A percentile compares a stretch with the other conserved stretches of the same genome.
Conservation (phyloP, 2,113 vertebrate species). For the Grammomys surdaster region DNA sequence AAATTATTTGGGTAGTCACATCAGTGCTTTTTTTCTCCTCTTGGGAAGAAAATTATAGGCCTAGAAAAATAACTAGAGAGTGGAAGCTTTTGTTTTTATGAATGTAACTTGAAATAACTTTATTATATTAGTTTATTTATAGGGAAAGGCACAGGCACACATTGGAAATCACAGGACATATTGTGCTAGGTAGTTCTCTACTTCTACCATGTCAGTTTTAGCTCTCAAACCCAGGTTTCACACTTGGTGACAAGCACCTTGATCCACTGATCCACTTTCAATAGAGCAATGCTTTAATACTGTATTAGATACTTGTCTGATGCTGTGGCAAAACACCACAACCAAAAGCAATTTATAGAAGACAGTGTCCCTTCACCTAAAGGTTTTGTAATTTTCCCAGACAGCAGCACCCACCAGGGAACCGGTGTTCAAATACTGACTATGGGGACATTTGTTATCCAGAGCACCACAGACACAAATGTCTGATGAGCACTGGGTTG, state of each 20-base stretch:
- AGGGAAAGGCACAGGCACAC: neutral
- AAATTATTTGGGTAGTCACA: neutral
- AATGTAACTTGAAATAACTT: neutral
- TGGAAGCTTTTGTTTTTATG: neutral
- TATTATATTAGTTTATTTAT: neutral
- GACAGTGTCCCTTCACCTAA: neutral
- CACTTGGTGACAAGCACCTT: neutral
- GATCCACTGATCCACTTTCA: neutral
- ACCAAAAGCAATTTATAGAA: neutral
- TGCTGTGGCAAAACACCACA: neutral
- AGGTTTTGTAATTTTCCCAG: no score
- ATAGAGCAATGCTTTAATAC: neutral
- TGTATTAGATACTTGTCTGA: neutral
- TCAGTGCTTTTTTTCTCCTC: neutral
- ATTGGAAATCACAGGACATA: neutral
- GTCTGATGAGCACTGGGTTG: neutral
- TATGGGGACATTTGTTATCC: neutral
- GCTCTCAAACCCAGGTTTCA: neutral
- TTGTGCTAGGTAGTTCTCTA: neutral
- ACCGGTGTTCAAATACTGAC: neutral
- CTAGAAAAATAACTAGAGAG: neutral
- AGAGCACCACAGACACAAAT: neutral
- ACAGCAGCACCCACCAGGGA: no score
- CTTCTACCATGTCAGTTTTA: no score
- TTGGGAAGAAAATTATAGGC: slow-evolving; percentile 51